A percentile compares a stretch with the other conserved stretches of the same genome.
Evolutionary conservation across 2,113 vertebrate species (phyloP).

Genomic region (Peromyscus maniculatus): DNA sequence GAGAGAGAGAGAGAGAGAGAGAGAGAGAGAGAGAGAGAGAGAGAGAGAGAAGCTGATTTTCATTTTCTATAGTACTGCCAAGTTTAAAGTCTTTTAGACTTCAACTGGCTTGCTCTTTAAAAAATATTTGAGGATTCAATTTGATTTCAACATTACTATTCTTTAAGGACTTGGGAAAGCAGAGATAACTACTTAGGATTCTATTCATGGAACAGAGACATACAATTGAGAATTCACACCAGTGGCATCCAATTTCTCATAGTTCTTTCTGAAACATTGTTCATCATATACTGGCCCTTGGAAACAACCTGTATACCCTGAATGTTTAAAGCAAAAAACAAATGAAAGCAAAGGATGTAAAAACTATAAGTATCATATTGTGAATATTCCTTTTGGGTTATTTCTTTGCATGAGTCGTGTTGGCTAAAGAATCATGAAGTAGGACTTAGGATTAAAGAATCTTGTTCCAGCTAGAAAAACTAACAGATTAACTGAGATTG

Average conservation of each 20-base stretch:
- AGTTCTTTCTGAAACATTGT: neutral
- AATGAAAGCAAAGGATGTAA: neutral
- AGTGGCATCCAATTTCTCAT: neutral
- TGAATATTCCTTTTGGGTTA: neutral
- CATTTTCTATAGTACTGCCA: neutral
- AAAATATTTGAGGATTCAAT: slow-evolving; percentile 39
- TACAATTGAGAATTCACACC: neutral
- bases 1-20: neutral
- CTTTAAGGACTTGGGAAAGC: neutral
- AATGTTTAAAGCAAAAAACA: neutral
- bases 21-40: neutral
- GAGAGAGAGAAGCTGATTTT: neutral
- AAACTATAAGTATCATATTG: neutral
- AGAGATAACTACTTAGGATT: neutral
- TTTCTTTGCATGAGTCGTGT: neutral
- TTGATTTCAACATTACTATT: neutral
- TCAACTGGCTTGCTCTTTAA: slow-evolving; percentile 26
- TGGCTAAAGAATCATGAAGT: neutral
- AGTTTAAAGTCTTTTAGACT: slow-evolving; percentile 29
- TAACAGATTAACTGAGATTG: neutral
- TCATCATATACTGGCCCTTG: neutral
- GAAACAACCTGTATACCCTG: neutral
- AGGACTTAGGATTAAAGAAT: neutral
- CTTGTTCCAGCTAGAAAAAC: neutral
- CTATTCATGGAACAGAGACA: neutral